Conservation (phyloP, 2,113 vertebrate species). For the Antigone vipio region DNA sequence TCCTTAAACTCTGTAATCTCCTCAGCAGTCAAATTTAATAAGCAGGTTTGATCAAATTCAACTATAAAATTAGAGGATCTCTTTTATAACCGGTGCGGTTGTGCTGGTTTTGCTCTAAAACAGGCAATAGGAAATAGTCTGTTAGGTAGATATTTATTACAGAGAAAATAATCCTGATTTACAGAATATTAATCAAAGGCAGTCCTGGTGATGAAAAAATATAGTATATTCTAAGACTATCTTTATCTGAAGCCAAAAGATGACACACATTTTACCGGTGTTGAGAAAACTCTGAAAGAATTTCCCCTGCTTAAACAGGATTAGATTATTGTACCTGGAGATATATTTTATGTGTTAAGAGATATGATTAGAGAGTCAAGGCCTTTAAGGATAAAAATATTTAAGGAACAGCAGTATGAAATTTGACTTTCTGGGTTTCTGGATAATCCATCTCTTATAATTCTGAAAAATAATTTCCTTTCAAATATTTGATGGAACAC, state of each 20-base stretch:
- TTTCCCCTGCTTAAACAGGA: neutral
- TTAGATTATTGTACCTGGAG: neutral
- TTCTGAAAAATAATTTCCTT: neutral
- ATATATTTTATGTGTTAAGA: neutral
- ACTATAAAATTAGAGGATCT: neutral
- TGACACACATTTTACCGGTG: neutral
- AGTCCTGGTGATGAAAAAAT: neutral
- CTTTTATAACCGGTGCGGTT: neutral
- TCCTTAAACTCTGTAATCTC: neutral
- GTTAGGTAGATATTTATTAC: neutral
- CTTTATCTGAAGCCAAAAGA: neutral
- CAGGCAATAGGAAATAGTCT: neutral
- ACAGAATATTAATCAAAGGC: neutral
- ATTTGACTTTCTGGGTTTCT: neutral
- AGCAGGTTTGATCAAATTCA: neutral
- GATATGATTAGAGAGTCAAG: neutral
- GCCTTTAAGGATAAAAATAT: neutral
- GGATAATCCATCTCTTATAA: neutral
- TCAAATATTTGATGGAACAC: neutral
- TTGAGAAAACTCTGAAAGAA: neutral
- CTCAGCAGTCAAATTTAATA: neutral
- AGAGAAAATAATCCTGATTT: neutral
- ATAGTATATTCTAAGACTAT: neutral
- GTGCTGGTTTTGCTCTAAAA: neutral
- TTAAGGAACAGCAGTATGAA: neutral